These are phyloP conservation scores for Lasioglossum albipes DNA, from an alignment of 1,140 invertebrate genomes.

Conservation along the genomic window DNA sequence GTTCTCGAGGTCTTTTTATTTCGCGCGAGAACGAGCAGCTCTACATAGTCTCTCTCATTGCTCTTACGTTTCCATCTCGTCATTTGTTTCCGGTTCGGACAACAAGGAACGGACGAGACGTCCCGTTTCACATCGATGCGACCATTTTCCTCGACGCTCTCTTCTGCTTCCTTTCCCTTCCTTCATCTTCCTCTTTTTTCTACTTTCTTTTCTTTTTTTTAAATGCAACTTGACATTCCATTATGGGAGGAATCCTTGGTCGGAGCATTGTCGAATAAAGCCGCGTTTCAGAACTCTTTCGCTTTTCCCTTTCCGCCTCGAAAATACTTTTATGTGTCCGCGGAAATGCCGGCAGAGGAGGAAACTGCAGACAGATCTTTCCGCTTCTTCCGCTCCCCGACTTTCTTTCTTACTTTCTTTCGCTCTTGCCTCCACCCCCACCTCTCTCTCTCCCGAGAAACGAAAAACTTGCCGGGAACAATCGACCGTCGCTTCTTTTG, in stretches of 20 bases:
- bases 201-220: not conserved
- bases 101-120: not conserved
- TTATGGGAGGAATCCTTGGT: constrained; percentile 1
- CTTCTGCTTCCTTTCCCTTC: too few relatives aligned
- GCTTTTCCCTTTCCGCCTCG: not conserved
- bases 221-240: constrained; percentile 11
- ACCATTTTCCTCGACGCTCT: not conserved
- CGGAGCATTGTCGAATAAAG: not conserved
- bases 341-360: too few relatives aligned
- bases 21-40: not conserved
- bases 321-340: not conserved
- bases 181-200: not conserved
- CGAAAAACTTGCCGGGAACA: too few relatives aligned
- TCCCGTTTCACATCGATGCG: not conserved
- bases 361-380: too few relatives aligned
- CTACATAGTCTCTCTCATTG: too few relatives aligned
- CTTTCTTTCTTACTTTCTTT: too few relatives aligned
- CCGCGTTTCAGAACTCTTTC: not conserved
- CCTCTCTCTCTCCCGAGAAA: too few relatives aligned
- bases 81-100: too few relatives aligned
- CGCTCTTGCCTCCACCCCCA: too few relatives aligned
- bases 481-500: too few relatives aligned
- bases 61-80: too few relatives aligned
- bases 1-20: not conserved
- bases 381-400: too few relatives aligned